Evolutionary conservation across 2,113 vertebrate species (phyloP).

Genomic region (Chloropsis hardwickii): DNA sequence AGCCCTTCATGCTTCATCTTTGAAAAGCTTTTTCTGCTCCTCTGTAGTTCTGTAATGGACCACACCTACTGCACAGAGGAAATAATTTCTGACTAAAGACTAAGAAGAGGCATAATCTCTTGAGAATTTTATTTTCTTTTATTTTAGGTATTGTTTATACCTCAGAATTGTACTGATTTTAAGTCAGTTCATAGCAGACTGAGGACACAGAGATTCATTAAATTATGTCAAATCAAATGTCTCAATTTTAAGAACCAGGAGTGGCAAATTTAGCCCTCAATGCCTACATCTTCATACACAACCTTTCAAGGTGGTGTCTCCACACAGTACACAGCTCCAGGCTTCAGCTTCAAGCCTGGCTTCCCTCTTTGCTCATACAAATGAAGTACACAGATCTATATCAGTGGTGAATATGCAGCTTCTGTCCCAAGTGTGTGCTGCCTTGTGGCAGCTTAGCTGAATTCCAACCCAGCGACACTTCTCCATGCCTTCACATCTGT

Average conservation of each 20-base stretch:
- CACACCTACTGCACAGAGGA: not conserved
- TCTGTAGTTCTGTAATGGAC: not conserved
- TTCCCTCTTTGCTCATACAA: not conserved
- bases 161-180: not conserved
- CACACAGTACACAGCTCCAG: not conserved
- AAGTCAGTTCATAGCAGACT: not conserved
- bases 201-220: not conserved
- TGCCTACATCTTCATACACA: not conserved
- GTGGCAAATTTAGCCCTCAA: not conserved
- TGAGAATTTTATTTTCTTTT: not conserved
- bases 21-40: not conserved
- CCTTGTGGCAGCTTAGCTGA: not conserved
- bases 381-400: not conserved
- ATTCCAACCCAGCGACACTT: not conserved
- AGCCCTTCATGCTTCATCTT: not conserved
- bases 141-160: not conserved
- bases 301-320: not conserved
- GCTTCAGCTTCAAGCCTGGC: not conserved
- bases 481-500: not conserved
- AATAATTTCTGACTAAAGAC: not conserved
- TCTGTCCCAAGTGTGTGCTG: not conserved
- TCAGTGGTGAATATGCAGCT: not conserved
- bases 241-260: not conserved
- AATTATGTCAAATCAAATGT: not conserved
- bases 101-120: not conserved